Evolutionary conservation across 2,888 invertebrate species (phyloP).

Genomic region (Megamerina dolium): DNA sequence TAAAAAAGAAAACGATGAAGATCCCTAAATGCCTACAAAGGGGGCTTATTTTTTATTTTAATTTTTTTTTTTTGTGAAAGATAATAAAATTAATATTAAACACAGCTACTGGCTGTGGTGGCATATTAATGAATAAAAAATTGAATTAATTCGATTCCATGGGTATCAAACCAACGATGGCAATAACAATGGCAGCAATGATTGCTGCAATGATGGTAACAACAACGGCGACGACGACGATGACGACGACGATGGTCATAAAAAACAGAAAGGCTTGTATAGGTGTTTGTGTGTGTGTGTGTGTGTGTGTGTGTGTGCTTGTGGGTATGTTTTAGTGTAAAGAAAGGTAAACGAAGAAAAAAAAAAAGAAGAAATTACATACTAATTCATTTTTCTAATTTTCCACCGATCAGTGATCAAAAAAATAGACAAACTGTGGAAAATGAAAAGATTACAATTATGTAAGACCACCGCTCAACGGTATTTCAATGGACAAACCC

Average conservation of each 20-base stretch:
- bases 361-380: slow-evolving; percentile 8
- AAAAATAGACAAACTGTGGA: no score
- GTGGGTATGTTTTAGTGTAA: not conserved
- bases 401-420: no score
- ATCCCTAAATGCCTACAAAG: not conserved
- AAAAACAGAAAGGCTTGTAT: not conserved
- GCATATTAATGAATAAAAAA: slow-evolving; percentile 4
- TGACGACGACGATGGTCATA: not conserved
- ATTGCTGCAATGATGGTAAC: not conserved
- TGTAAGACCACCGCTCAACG: slow-evolving; percentile 16
- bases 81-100: slow-evolving; percentile 2
- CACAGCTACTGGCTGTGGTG: slow-evolving; percentile 2
- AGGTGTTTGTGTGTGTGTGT: no score
- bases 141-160: not conserved
- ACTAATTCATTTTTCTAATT: slow-evolving; percentile 17
- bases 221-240: not conserved
- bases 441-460: slow-evolving; percentile 27
- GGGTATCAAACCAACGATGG: not conserved
- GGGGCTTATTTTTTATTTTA: not conserved
- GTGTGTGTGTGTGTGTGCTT: no score
- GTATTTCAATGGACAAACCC: slow-evolving; percentile 11
- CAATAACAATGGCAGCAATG: not conserved
- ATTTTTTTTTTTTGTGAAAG: no score
- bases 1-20: no score
- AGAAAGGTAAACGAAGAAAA: not conserved